phyloP scores from a whole-genome alignment of 2,888 invertebrate genomes.

The Linnaemya tessellans region DNA sequence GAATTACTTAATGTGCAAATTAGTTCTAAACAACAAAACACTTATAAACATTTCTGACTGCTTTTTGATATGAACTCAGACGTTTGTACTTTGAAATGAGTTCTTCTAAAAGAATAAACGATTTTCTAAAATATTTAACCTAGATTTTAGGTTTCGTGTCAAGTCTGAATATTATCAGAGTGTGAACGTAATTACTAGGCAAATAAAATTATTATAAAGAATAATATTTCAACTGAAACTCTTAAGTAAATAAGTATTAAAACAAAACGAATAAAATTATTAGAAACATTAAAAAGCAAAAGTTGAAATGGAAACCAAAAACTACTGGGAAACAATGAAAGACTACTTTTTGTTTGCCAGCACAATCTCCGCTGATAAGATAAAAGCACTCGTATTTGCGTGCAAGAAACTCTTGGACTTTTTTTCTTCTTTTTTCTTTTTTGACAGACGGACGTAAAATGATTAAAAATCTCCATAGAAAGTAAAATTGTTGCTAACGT shows the following conservation, averaged over 20 bases:
- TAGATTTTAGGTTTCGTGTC: slow-evolving; percentile 56
- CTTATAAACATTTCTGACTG: not conserved
- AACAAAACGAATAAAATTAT: slow-evolving; percentile 5
- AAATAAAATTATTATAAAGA: slow-evolving; percentile 7
- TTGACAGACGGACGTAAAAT: not conserved
- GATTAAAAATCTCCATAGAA: slow-evolving; percentile 1
- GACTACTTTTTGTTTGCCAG: slow-evolving; percentile 5
- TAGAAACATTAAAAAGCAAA: slow-evolving; percentile 19
- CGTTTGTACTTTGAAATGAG: not conserved
- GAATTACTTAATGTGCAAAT: not conserved
- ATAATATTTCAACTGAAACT: not conserved
- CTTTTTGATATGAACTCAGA: not conserved
- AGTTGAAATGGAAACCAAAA: slow-evolving; percentile 18
- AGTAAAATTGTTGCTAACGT: slow-evolving; percentile 39
- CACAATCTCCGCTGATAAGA: slow-evolving; percentile 56
- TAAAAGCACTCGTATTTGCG: slow-evolving; percentile 40
- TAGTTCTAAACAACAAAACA: not conserved
- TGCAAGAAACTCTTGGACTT: not conserved
- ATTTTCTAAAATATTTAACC: slow-evolving; percentile 58
- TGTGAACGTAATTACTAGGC: slow-evolving; percentile 16
- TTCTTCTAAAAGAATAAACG: slow-evolving; percentile 21
- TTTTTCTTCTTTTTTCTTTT: too few relatives aligned
- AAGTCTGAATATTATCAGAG: slow-evolving; percentile 60
- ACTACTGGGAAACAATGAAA: slow-evolving; percentile 10
- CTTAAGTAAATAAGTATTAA: not conserved